phyloP scores from a whole-genome alignment of 2,888 invertebrate genomes.

The Rhynchonema sp. region DNA sequence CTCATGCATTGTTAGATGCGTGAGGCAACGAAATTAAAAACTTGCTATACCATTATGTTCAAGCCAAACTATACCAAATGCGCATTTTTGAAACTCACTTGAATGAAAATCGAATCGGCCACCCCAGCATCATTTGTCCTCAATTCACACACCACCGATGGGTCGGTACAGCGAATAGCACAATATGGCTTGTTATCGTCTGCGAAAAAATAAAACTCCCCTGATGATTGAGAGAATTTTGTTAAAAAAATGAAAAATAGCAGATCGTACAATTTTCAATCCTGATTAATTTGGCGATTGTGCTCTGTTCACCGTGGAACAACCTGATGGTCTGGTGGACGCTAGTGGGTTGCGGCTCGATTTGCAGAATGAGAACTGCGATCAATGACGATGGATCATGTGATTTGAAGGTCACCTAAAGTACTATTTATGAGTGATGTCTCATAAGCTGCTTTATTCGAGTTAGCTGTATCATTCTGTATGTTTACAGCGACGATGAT shows the following conservation, averaged over 20 bases:
- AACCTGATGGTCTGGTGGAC: slow-evolving; percentile 32
- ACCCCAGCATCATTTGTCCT: slow-evolving; percentile 22
- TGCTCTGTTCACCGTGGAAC: slow-evolving; percentile 30
- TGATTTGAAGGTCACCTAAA: not conserved
- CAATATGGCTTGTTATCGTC: no score
- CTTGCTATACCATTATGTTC: no score
- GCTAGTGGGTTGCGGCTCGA: slow-evolving; percentile 31
- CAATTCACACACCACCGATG: slow-evolving; percentile 29
- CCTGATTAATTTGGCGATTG: slow-evolving; percentile 27
- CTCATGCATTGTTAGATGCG: no score
- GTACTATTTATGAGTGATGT: not conserved
- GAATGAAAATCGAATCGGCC: slow-evolving; percentile 30
- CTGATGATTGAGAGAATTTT: no score
- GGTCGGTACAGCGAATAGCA: slow-evolving; percentile 27
- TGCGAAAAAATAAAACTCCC: no score
- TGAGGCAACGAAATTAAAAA: no score
- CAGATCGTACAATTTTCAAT: not conserved
- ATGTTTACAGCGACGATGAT: no score
- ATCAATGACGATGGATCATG: slow-evolving; percentile 17
- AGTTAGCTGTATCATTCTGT: not conserved
- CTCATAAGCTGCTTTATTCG: not conserved
- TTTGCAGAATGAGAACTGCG: slow-evolving; percentile 24
- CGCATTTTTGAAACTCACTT: no score
- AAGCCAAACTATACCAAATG: no score
- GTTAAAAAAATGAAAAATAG: not conserved